phyloP scores from a whole-genome alignment of 2,797 vertebrate species.

The Delichon dasypus region DNA sequence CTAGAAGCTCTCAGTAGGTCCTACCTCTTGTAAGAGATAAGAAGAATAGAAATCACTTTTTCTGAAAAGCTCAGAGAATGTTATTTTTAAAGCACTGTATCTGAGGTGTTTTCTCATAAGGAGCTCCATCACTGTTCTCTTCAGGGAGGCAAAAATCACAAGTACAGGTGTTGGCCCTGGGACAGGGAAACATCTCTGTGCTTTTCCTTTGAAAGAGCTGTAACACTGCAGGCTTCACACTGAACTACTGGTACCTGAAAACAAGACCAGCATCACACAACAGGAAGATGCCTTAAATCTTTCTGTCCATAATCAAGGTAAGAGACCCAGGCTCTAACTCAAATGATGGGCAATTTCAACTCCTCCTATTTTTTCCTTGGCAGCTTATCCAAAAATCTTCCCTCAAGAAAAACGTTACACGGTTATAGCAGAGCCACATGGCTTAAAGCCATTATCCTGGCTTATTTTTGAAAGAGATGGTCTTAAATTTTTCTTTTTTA shows the following conservation, averaged over 20 bases:
- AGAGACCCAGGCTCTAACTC: not conserved
- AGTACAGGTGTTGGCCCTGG: not conserved
- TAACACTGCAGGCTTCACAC: not conserved
- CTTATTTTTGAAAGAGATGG: not conserved
- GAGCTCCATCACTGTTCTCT: not conserved
- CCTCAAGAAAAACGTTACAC: not conserved
- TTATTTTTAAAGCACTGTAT: not conserved
- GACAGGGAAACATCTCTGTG: not conserved
- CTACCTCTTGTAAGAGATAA: not conserved
- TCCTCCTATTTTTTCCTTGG: not conserved
- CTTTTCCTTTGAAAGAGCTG: not conserved
- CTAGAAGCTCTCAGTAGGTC: not conserved
- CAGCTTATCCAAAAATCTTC: not conserved
- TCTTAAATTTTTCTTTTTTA: not conserved
- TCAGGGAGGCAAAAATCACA: not conserved
- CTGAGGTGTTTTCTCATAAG: not conserved
- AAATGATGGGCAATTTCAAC: not conserved
- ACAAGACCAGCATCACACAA: not conserved
- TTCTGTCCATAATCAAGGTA: not conserved
- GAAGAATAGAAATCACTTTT: not conserved
- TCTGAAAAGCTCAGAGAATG: not conserved
- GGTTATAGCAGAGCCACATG: not conserved
- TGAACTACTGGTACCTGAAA: not conserved
- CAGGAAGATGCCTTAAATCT: not conserved
- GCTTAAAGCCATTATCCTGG: not conserved